These are phyloP conservation scores for Schlechtendalia chinensis DNA, from an alignment of 1,140 invertebrate genomes.

Conservation along the genomic window DNA sequence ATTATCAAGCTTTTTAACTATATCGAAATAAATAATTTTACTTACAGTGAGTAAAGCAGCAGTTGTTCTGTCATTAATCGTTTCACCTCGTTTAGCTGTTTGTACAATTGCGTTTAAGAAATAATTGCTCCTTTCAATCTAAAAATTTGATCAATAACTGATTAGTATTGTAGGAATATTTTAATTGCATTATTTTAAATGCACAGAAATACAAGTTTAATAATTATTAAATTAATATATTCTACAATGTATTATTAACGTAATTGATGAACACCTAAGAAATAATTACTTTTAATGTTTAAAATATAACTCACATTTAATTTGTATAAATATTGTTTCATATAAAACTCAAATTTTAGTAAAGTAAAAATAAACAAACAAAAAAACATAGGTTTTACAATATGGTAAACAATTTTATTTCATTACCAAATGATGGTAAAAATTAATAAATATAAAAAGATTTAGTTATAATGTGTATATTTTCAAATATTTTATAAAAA, in stretches of 20 bases:
- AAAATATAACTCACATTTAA: too few species aligned
- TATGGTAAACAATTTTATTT: too few species aligned
- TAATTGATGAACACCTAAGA: too few species aligned
- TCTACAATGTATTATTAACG: too few species aligned
- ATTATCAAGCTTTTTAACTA: not conserved
- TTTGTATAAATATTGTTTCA: too few species aligned
- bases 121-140: constrained; percentile 82
- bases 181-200: too few species aligned
- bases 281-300: too few species aligned
- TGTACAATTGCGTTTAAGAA: constrained; percentile 80
- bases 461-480: not conserved
- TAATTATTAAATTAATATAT: too few species aligned
- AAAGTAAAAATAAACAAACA: too few species aligned
- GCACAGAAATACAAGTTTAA: too few species aligned
- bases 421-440: not conserved
- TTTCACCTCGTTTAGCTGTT: constrained; percentile 70
- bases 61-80: constrained; percentile 73
- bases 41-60: constrained; percentile 71
- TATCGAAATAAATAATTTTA: constrained; percentile 34
- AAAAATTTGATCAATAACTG: constrained; percentile 50
- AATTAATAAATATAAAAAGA: not conserved
- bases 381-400: too few species aligned
- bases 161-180: not conserved
- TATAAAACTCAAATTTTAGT: too few species aligned
- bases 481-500: constrained; percentile 6